phyloP scores from a whole-genome alignment of 2,113 vertebrate genomes.

The Ammospiza caudacuta region DNA sequence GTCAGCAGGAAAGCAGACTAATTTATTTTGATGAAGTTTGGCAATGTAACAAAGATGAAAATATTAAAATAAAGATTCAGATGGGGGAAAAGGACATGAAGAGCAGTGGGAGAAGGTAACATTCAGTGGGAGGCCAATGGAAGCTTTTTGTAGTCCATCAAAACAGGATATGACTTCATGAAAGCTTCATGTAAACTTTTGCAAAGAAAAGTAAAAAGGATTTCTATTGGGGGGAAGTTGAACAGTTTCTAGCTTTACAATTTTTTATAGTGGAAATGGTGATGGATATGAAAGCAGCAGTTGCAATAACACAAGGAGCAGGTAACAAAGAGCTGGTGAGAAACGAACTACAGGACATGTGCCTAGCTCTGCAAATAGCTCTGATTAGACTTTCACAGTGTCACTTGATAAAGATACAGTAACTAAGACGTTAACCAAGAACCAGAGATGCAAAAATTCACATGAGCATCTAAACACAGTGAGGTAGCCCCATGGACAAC shows the following conservation, averaged over 20 bases:
- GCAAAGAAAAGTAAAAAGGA: neutral
- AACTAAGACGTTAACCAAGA: neutral
- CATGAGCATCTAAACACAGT: neutral
- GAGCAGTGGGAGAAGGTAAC: neutral
- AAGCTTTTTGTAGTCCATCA: neutral
- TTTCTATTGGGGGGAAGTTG: neutral
- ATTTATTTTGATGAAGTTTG: neutral
- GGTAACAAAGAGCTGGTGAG: neutral
- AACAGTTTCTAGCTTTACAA: neutral
- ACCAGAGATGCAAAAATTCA: neutral
- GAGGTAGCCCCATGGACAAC: neutral
- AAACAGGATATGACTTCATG: neutral
- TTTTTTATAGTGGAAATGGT: neutral
- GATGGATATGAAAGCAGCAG: neutral
- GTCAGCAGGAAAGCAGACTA: neutral
- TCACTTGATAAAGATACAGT: neutral
- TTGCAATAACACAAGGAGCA: neutral
- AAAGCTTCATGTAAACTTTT: neutral
- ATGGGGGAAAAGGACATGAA: neutral
- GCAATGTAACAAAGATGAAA: neutral
- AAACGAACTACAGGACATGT: neutral
- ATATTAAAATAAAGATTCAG: neutral
- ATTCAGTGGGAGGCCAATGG: neutral
- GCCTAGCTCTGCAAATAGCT: neutral
- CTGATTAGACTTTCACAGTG: neutral